These are phyloP conservation scores for Eurystomus gularis DNA, from an alignment of 2,113 vertebrate genomes.

Conservation along the genomic window DNA sequence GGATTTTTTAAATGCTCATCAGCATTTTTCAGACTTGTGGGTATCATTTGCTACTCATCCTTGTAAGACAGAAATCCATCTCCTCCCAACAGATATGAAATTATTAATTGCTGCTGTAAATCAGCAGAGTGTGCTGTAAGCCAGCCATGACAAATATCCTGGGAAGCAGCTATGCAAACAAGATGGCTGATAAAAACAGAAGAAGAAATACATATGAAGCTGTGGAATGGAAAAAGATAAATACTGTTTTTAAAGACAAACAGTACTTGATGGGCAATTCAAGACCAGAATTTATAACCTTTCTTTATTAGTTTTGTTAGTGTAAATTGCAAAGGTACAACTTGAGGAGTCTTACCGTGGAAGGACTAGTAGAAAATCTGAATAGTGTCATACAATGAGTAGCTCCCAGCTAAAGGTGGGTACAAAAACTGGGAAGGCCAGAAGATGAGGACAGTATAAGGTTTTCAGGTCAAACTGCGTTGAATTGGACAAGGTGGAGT, in stretches of 20 bases:
- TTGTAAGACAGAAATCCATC: neutral
- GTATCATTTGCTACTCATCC: constrained; percentile 5
- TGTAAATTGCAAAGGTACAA: neutral
- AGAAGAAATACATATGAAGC: neutral
- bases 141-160: neutral
- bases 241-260: neutral
- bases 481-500: neutral
- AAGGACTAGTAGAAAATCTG: neutral
- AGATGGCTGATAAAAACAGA: constrained; percentile 32
- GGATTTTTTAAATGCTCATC: neutral
- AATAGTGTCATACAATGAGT: neutral
- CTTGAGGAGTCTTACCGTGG: neutral
- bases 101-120: constrained; percentile 41
- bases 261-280: neutral
- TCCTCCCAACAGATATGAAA: constrained; percentile 9
- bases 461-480: neutral
- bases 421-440: neutral
- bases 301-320: neutral
- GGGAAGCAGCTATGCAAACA: constrained; percentile 14
- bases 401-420: neutral
- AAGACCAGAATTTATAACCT: neutral
- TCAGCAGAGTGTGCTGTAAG: constrained; percentile 53
- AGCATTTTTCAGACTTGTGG: constrained; percentile 37
- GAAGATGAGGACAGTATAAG: neutral
- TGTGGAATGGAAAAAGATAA: neutral